phyloP scores from a whole-genome alignment of 2,113 vertebrate genomes.

The Eptatretus burgeri region DNA sequence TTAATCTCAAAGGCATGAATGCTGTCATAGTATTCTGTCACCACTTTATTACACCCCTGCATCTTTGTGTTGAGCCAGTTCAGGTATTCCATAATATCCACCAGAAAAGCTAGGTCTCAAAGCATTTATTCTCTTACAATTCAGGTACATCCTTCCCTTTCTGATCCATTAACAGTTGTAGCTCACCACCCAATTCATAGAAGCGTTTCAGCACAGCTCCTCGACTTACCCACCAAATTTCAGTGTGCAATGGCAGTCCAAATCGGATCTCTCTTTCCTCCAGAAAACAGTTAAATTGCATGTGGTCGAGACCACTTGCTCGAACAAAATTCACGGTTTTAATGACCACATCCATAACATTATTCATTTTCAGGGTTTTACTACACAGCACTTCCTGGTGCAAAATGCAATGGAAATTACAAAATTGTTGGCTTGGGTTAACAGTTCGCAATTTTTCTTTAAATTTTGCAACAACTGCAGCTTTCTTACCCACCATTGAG shows the following conservation, averaged over 20 bases:
- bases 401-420: slow-evolving; percentile 6
- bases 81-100: slow-evolving; percentile 11
- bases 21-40: slow-evolving; percentile 8
- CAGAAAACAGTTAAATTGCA: slow-evolving; percentile 2
- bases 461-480: not conserved
- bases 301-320: not conserved
- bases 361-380: slow-evolving; percentile 7
- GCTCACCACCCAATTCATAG: slow-evolving; percentile 5
- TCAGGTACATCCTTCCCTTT: too few species aligned
- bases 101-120: slow-evolving; percentile 11
- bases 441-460: not conserved
- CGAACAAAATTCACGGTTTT: not conserved
- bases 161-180: slow-evolving; percentile 10
- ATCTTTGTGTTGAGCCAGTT: too few species aligned
- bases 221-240: not conserved
- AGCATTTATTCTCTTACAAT: slow-evolving; percentile 6
- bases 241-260: not conserved
- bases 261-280: slow-evolving; percentile 2
- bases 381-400: not conserved
- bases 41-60: slow-evolving; percentile 9
- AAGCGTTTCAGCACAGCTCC: not conserved
- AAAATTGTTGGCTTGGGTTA: not conserved
- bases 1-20: slow-evolving; percentile 8
- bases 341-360: slow-evolving; percentile 7
- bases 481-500: slow-evolving; percentile 7